phyloP scores from a whole-genome alignment of 2,888 invertebrate genomes.

The Acrobasis consociella region DNA sequence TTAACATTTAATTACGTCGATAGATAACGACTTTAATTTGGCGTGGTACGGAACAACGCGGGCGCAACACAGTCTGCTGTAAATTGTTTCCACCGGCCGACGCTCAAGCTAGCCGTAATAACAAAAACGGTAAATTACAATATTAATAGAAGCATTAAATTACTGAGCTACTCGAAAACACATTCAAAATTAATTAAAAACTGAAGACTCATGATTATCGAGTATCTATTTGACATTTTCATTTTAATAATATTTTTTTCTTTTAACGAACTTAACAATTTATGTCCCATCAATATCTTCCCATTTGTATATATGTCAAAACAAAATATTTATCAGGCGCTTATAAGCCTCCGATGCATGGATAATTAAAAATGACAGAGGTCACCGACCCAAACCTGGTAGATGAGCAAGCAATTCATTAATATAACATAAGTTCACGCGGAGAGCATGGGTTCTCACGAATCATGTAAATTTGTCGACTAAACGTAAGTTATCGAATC shows the following conservation, averaged over 20 bases:
- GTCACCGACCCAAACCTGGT: conserved; percentile 59
- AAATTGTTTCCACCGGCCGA: conserved; percentile 14
- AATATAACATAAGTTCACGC: conserved; percentile 82
- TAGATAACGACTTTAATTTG: conserved; percentile 18
- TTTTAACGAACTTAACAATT: conserved; percentile 27
- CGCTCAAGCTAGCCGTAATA: conserved; percentile 2
- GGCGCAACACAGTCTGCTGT: conserved; percentile 15
- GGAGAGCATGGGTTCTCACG: conserved; percentile 78
- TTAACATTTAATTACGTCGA: conserved; percentile 16
- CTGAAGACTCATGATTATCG: neutral
- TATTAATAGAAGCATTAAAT: conserved; percentile 18
- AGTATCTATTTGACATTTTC: conserved; percentile 19
- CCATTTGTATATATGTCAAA: conserved; percentile 26
- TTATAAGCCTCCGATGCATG: conserved; percentile 44
- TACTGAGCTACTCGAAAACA: conserved; percentile 8
- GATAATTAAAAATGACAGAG: conserved; percentile 69
- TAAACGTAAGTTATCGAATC: conserved; percentile 81
- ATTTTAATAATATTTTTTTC: conserved; percentile 21
- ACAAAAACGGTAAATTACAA: conserved; percentile 19
- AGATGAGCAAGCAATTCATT: conserved; percentile 80
- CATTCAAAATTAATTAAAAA: conserved; percentile 17
- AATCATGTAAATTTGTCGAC: conserved; percentile 82
- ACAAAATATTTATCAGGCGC: conserved; percentile 36
- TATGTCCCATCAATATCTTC: conserved; percentile 23
- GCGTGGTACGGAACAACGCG: conserved; percentile 15